These are phyloP conservation scores for Orientallactaga bullata DNA, from an alignment of 2,113 vertebrate genomes.

Conservation along the genomic window DNA sequence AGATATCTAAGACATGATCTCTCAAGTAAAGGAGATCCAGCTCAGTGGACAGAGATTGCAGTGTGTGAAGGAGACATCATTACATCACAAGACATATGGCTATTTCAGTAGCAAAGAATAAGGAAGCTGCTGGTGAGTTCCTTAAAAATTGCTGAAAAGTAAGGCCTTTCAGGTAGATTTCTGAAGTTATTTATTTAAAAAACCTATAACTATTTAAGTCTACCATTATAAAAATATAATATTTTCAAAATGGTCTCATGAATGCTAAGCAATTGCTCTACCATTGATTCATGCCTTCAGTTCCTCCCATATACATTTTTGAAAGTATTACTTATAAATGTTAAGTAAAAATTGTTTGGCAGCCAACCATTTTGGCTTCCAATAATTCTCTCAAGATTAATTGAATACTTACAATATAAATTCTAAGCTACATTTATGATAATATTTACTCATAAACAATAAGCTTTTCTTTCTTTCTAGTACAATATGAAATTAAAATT, in stretches of 20 bases:
- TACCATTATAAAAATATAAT: too few relatives aligned
- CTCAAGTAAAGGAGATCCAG: not conserved
- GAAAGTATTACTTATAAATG: not conserved
- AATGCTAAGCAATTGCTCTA: not conserved
- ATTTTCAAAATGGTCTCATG: not conserved
- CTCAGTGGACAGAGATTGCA: not conserved
- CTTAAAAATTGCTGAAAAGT: not conserved
- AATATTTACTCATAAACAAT: conserved; percentile 12
- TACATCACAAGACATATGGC: not conserved
- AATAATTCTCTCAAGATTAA: not conserved
- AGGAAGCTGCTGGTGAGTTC: not conserved
- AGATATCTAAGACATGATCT: not conserved
- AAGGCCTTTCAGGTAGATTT: too few relatives aligned
- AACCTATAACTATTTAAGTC: too few relatives aligned
- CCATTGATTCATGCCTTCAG: not conserved
- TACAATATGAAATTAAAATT: not conserved
- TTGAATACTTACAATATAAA: not conserved
- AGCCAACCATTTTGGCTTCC: not conserved
- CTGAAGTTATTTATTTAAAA: too few relatives aligned
- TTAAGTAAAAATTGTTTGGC: not conserved
- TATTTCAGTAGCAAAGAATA: not conserved
- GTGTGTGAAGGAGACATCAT: not conserved
- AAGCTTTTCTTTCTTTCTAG: not conserved
- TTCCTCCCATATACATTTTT: not conserved
- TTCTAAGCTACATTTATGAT: not conserved